These are phyloP conservation scores for Scaptodrosophila lebanonensis DNA, from an alignment of 1,140 invertebrate genomes.

Conservation along the genomic window DNA sequence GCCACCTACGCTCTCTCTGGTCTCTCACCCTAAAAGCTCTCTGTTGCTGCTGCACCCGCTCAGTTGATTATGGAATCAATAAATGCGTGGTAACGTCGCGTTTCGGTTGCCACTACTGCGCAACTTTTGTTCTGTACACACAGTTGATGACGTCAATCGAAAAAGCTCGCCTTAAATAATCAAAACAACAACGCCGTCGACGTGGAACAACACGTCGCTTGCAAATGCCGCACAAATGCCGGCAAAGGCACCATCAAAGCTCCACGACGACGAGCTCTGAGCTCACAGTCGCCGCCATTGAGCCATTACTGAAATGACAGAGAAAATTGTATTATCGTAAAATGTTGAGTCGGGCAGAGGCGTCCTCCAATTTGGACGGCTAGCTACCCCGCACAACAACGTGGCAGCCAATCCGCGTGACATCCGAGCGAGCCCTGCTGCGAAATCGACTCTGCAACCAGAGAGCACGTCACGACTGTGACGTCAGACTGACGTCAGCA, in stretches of 20 bases:
- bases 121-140: conserved; percentile 60
- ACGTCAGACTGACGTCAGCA: conserved; percentile 63
- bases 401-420: background rate
- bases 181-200: conserved; percentile 44
- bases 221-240: conserved; percentile 45
- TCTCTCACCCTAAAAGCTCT: background rate
- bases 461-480: conserved; percentile 50
- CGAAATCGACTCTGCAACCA: conserved; percentile 4
- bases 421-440: background rate
- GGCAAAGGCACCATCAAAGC: conserved; percentile 50
- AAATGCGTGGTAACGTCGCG: conserved; percentile 65
- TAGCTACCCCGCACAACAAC: no score
- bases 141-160: conserved; percentile 72
- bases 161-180: conserved; percentile 46
- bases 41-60: background rate
- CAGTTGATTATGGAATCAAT: conserved; percentile 42
- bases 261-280: no score
- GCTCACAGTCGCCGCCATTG: conserved; percentile 4
- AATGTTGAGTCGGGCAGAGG: conserved; percentile 23
- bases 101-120: conserved; percentile 51
- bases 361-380: conserved; percentile 33
- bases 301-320: conserved; percentile 25
- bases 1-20: background rate
- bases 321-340: conserved; percentile 69
- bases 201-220: conserved; percentile 7